A percentile compares a stretch with the other conserved stretches of the same genome.
phyloP scores from a whole-genome alignment of 30 jellyfish, hydroid and myxozoan genomes.

The Hydractinia echinata region DNA sequence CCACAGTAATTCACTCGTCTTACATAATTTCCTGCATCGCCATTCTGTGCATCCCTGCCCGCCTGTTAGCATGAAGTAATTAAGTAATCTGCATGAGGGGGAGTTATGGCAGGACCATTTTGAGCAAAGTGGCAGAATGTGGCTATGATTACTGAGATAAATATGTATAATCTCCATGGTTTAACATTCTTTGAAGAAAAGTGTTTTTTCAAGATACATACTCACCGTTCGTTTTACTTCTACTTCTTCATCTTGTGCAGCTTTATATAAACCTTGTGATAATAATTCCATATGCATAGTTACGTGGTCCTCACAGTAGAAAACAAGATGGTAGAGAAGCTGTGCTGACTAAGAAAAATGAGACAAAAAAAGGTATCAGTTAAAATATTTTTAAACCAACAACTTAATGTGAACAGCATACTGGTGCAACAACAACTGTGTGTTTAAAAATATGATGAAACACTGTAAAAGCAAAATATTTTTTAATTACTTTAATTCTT shows the following conservation, averaged over 20 bases:
- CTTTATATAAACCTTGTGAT: constrained; percentile 62
- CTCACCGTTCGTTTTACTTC: constrained; percentile 18
- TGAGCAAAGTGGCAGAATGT: too few relatives aligned
- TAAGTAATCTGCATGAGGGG: too few relatives aligned
- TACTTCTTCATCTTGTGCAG: constrained; percentile 69
- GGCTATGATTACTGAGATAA: too few relatives aligned
- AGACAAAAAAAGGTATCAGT: not conserved
- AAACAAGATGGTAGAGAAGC: constrained; percentile 59
- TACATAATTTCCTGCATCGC: too few relatives aligned
- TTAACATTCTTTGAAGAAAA: too few relatives aligned
- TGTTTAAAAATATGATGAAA: not conserved
- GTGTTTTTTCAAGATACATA: too few relatives aligned
- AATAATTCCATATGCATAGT: constrained; percentile 77
- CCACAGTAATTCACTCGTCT: too few relatives aligned
- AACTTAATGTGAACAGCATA: not conserved
- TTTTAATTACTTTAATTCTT: constrained; percentile 56
- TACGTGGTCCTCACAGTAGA: constrained; percentile 66
- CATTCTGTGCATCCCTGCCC: too few relatives aligned
- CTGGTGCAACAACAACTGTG: not conserved
- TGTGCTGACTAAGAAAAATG: constrained; percentile 47
- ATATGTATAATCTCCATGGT: too few relatives aligned
- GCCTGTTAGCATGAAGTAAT: too few relatives aligned
- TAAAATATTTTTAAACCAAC: not conserved
- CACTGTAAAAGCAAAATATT: not conserved
- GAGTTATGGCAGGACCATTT: too few relatives aligned